Conservation (phyloP, 1,140 invertebrate genomes). For the Cotesia typhae region DNA sequence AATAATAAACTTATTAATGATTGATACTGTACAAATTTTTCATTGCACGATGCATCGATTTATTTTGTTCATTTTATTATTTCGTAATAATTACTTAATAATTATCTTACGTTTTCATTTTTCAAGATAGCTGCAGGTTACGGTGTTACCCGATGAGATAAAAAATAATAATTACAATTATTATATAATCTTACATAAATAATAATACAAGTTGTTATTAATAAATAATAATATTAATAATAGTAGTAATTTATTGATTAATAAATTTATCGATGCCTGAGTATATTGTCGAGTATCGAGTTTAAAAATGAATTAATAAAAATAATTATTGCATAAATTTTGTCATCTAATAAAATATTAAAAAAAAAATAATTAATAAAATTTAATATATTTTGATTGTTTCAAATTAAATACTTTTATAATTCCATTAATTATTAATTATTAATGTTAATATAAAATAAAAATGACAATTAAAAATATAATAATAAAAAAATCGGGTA, state of each 20-base stretch:
- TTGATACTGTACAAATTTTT: constrained; percentile 46
- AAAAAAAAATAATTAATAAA: too few species aligned
- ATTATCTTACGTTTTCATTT: constrained; percentile 42
- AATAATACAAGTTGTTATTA: constrained; percentile 13
- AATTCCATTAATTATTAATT: too few species aligned
- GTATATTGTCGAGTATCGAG: too few species aligned
- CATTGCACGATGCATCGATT: constrained; percentile 44
- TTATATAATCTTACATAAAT: not conserved
- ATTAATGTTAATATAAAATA: too few species aligned
- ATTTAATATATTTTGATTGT: too few species aligned
- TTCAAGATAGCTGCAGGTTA: constrained; percentile 44
- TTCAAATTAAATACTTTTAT: too few species aligned
- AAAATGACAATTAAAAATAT: too few species aligned
- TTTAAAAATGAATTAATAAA: too few species aligned
- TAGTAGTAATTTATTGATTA: too few species aligned
- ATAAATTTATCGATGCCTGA: too few species aligned
- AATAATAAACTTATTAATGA: constrained; percentile 43
- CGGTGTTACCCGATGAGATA: constrained; percentile 50
- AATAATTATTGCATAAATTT: too few species aligned
- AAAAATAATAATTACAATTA: constrained; percentile 32
- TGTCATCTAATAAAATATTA: too few species aligned
- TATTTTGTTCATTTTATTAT: constrained; percentile 25
- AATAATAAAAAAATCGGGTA: constrained; percentile 40
- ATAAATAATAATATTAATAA: not conserved
- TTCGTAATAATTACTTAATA: constrained; percentile 35